Base-by-base conservation (phyloP, 2,888 invertebrate genomes). In the Formica aserva region DNA sequence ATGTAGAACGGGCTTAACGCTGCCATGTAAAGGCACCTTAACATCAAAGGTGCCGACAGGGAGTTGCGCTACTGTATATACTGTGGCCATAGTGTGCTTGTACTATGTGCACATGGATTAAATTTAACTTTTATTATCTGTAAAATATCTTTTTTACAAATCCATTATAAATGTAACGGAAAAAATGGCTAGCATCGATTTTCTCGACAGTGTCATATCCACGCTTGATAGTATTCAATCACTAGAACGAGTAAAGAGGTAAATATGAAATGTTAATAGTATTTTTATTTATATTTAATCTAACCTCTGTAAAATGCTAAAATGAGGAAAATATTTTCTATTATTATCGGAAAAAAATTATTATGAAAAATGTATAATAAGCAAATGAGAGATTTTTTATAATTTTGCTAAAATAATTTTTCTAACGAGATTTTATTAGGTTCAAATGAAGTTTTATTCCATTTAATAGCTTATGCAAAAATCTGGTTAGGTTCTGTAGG, bases 201-300 rank as follows among this genome's bases (percentile, higher is more conserved):
- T 92, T 67, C 83, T 93, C 71, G 83, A 88, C 63, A 76, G 85
- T 69, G 82, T 93, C 66, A 78, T 92, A 74, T 82, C 88, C 22
- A 82, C 80, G 0, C 77, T 95, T 35, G 91, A 93, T 32, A 87
- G 91, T 67, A 94, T 94, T 26, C 91, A 92, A 38, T 93, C 93
- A 75, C 91, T 93, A 0, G 94, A 94, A 86, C 89, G 93, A 83
- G 95, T 94, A 91, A 87, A 95, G 55, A 94, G 92, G 95, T 95
- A 89, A 91, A 66, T 18, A 15, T 4, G 15, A 32, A 32, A 41
- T 72, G 57, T n/a, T 8, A 71, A 48, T 18, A 48, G 5, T 48
- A 38, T 15, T 48, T 18, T 18, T 45, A 22, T 22, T 45, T 18
- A 45, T 66, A 48, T 41, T 62, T 41, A 32, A 38, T 18, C 67